Evolutionary conservation across 2,113 vertebrate species (phyloP).

Genomic region (Chloebia gouldiae): DNA sequence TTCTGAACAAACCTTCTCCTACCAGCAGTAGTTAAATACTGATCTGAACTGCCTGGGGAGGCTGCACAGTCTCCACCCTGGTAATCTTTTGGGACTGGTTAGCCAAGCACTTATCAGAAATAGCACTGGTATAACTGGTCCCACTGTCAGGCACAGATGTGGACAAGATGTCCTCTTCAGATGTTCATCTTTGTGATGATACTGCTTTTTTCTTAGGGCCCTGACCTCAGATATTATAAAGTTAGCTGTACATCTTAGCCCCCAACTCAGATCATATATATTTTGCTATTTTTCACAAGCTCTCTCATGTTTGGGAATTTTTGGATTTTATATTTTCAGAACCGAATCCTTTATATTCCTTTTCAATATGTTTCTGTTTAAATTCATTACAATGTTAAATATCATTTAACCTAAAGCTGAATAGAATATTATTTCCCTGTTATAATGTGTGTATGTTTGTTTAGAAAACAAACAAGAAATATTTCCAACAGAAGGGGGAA

Average conservation of each 20-base stretch:
- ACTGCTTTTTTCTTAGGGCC: neutral
- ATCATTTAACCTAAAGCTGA: neutral
- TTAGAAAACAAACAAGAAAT: neutral
- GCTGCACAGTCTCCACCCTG: neutral
- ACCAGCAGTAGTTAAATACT: neutral
- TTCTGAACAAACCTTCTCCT: neutral
- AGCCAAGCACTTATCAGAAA: neutral
- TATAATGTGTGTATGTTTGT: neutral
- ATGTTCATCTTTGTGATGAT: neutral
- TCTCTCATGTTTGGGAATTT: neutral
- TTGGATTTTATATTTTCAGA: neutral
- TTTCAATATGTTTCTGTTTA: neutral
- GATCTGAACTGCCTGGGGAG: neutral
- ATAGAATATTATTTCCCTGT: rapidly evolving
- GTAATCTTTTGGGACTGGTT: neutral
- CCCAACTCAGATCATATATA: neutral
- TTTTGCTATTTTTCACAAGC: neutral
- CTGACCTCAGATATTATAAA: neutral
- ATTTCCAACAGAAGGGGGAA: neutral
- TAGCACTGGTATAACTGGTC: neutral
- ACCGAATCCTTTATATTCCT: neutral
- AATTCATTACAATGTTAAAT: neutral
- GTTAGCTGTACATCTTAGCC: neutral
- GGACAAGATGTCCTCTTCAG: neutral
- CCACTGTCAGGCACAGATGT: rapidly evolving